Evolutionary conservation across 2,113 vertebrate genomes (phyloP).

Genomic region (Suricata suricatta): DNA sequence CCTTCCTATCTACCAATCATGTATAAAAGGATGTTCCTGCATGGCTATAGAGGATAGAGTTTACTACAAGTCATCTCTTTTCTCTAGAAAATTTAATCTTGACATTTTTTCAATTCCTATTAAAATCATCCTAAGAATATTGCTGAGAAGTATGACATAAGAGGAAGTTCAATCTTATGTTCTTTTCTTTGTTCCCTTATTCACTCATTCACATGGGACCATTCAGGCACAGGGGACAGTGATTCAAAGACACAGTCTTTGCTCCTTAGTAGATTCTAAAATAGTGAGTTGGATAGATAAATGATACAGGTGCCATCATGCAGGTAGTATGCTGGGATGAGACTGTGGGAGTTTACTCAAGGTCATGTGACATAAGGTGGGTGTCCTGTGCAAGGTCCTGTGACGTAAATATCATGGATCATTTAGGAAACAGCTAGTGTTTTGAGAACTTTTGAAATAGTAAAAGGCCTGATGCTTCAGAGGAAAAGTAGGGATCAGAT

Average conservation of each 20-base stretch:
- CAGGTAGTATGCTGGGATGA: not conserved
- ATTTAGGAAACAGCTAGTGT: too few species aligned
- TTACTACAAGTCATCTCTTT: not conserved
- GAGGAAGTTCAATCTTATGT: not conserved
- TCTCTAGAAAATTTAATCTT: not conserved
- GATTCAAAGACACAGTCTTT: not conserved
- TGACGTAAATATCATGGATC: not conserved
- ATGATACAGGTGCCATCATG: not conserved
- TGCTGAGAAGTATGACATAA: not conserved
- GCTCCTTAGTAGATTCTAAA: not conserved
- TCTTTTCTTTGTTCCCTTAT: not conserved
- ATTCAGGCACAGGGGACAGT: not conserved
- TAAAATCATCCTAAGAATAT: not conserved
- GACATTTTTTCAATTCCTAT: not conserved
- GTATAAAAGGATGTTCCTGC: not conserved
- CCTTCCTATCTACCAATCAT: not conserved
- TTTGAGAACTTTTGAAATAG: too few species aligned
- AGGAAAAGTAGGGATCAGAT: not conserved
- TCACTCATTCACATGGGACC: not conserved
- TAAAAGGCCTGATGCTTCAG: not conserved
- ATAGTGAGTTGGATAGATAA: not conserved
- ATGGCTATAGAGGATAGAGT: not conserved
- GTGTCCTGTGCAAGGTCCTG: not conserved
- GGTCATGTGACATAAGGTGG: not conserved
- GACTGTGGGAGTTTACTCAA: not conserved